A percentile compares a stretch with the other conserved stretches of the same genome.
These are phyloP conservation scores for Threskiornis aethiopicus DNA, from an alignment of 2,797 vertebrate species.

Conservation along the genomic window DNA sequence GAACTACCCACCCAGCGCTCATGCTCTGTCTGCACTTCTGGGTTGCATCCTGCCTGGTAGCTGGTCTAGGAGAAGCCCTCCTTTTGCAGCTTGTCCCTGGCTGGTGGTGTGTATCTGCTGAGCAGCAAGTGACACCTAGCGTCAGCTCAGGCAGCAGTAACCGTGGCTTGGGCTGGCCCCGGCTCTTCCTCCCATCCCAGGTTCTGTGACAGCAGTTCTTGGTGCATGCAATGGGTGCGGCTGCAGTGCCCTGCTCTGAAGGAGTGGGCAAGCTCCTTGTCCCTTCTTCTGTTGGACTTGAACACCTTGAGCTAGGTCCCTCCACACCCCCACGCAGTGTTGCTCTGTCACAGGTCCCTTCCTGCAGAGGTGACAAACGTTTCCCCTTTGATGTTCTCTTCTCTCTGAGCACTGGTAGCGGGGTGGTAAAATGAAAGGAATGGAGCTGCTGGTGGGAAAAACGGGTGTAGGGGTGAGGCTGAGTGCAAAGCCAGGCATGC, in stretches of 20 bases:
- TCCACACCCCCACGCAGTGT: rapidly evolving
- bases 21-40: background rate
- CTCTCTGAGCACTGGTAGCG: background rate
- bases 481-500: rapidly evolving
- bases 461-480: background rate
- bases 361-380: rapidly evolving
- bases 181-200: background rate
- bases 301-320: background rate
- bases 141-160: background rate
- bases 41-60: background rate
- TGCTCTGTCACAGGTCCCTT: background rate
- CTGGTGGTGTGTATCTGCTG: background rate
- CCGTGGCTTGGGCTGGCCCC: background rate
- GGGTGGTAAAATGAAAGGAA: background rate
- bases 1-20: background rate
- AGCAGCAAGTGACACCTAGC: conserved; percentile 53
- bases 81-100: background rate
- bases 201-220: background rate
- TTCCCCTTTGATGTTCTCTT: background rate
- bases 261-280: background rate
- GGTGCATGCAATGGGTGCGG: rapidly evolving
- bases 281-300: background rate
- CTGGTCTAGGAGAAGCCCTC: background rate
- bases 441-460: background rate
- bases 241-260: background rate